These are phyloP conservation scores for Hoplostethus atlanticus DNA, from an alignment of 2,797 vertebrate genomes.

Conservation along the genomic window DNA sequence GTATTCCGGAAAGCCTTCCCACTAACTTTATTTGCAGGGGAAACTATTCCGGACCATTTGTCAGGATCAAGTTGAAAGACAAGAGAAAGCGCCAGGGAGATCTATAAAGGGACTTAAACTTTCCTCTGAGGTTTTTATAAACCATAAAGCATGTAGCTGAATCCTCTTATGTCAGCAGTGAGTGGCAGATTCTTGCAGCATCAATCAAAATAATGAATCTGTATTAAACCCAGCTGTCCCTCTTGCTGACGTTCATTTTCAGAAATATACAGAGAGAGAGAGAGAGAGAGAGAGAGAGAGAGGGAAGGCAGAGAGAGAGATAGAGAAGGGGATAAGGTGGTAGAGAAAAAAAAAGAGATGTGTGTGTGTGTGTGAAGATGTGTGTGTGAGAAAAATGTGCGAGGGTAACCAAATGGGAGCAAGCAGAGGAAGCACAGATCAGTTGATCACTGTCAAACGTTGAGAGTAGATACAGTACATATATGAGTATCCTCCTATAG, in stretches of 20 bases:
- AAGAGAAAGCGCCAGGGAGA: conserved; percentile 55
- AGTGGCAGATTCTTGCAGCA: conserved; percentile 62
- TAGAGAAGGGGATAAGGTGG: neutral
- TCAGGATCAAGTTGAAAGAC: conserved; percentile 71
- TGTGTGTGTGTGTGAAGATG: neutral
- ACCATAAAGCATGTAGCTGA: conserved; percentile 64
- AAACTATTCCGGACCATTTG: conserved; percentile 66
- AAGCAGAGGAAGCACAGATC: neutral
- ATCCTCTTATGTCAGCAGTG: conserved; percentile 58
- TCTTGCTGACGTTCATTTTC: conserved; percentile 51
- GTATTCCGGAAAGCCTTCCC: conserved; percentile 49
- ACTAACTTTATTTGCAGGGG: conserved; percentile 56
- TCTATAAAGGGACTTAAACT: conserved; percentile 64
- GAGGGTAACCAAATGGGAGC: conserved; percentile 3
- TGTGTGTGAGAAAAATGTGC: neutral
- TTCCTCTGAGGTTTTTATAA: conserved; percentile 73
- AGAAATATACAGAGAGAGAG: conserved; percentile 30
- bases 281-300: neutral
- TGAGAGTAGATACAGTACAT: conserved; percentile 10
- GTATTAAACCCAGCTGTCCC: conserved; percentile 64
- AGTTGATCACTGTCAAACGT: conserved; percentile 17
- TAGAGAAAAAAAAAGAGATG: conserved; percentile 12
- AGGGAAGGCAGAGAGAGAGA: neutral
- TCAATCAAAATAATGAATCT: conserved; percentile 77
- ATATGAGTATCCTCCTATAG: conserved; percentile 12